These are phyloP conservation scores for Leptinotarsa lineolata DNA, from an alignment of 1,140 invertebrate genomes.

Conservation along the genomic window DNA sequence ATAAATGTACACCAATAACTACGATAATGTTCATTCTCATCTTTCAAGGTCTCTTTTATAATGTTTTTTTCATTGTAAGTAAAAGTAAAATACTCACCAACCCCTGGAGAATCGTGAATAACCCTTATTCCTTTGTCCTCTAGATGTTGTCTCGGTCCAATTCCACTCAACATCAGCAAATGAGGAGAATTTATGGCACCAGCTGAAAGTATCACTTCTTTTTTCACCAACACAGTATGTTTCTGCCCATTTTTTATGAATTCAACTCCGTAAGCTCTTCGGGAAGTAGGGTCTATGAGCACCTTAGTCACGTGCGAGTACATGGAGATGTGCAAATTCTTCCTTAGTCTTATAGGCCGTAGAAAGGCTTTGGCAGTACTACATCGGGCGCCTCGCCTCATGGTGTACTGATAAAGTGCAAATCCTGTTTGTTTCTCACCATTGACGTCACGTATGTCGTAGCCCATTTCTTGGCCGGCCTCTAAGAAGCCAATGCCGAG, in stretches of 20 bases:
- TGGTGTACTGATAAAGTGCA: constrained; percentile 80
- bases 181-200: constrained; percentile 80
- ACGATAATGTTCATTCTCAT: too few relatives aligned
- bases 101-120: constrained; percentile 72
- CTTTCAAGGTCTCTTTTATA: too few relatives aligned
- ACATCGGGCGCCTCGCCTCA: constrained; percentile 76
- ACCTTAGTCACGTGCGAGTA: constrained; percentile 78
- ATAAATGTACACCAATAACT: too few relatives aligned
- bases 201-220: constrained; percentile 79
- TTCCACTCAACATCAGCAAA: constrained; percentile 82
- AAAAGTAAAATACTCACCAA: constrained; percentile 53
- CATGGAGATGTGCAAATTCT: constrained; percentile 75
- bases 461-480: constrained; percentile 89
- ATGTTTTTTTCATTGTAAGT: too few relatives aligned
- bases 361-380: constrained; percentile 82
- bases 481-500: constrained; percentile 81
- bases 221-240: constrained; percentile 67
- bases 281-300: constrained; percentile 71
- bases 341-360: constrained; percentile 71
- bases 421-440: constrained; percentile 82
- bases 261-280: constrained; percentile 76
- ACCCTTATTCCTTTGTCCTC: constrained; percentile 67
- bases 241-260: constrained; percentile 71
- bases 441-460: constrained; percentile 78
- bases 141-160: constrained; percentile 76